Percentiles rank a stretch among this genome's conserved stretches.
Evolutionary conservation across 1,140 invertebrate species (phyloP).

Genomic region (Antheraea mylitta): DNA sequence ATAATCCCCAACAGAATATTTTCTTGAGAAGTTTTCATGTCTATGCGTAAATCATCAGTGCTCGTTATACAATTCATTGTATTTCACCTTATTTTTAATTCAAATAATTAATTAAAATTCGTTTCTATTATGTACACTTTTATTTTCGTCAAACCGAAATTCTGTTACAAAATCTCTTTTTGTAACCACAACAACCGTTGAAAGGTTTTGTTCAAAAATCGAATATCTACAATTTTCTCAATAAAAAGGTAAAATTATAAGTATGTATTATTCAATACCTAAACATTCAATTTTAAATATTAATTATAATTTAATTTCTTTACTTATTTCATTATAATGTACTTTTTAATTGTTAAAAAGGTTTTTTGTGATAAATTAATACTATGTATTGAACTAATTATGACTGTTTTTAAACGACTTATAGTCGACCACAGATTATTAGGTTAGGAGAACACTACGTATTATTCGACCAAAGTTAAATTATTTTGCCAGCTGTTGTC

Average conservation of each 20-base stretch:
- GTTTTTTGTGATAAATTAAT: too few species aligned
- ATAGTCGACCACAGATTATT: too few species aligned
- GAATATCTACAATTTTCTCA: background rate
- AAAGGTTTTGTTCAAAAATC: conserved; percentile 8
- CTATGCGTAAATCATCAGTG: conserved; percentile 35
- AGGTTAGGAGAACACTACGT: too few species aligned
- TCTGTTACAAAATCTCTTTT: background rate
- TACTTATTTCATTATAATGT: too few species aligned
- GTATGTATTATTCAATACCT: background rate
- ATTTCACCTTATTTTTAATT: background rate
- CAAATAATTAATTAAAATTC: background rate
- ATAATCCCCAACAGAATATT: conserved; percentile 60
- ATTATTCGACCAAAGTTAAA: too few species aligned
- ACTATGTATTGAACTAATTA: too few species aligned
- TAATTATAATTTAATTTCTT: too few species aligned
- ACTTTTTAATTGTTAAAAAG: too few species aligned
- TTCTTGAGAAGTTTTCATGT: conserved; percentile 47
- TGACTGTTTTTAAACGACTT: too few species aligned
- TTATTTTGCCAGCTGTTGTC: too few species aligned
- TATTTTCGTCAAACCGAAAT: too few species aligned
- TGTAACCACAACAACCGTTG: conserved; percentile 22
- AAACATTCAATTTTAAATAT: background rate
- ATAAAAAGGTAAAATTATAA: background rate
- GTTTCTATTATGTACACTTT: background rate
- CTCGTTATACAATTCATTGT: conserved; percentile 50